Evolutionary conservation across 1,140 invertebrate species (phyloP).

Genomic region (Gonatopus flavifemur): DNA sequence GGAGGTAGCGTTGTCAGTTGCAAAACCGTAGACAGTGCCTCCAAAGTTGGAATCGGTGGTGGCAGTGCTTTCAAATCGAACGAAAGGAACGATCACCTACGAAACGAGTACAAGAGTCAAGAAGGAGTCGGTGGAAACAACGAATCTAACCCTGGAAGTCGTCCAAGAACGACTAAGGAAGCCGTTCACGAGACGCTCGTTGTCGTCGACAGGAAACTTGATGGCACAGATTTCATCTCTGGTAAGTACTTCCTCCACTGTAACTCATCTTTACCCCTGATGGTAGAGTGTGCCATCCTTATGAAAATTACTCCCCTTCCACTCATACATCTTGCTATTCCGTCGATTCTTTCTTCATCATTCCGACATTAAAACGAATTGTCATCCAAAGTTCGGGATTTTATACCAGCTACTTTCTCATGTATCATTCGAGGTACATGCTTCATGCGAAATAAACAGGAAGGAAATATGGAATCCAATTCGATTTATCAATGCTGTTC

Average conservation of each 20-base stretch:
- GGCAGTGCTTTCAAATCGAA: constrained; percentile 26
- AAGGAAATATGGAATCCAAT: too few species aligned
- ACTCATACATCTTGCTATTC: constrained; percentile 15
- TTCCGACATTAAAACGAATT: too few species aligned
- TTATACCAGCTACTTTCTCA: too few species aligned
- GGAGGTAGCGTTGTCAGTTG: constrained; percentile 18
- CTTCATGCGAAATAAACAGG: too few species aligned
- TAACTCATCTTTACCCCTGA: constrained; percentile 30
- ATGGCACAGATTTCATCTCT: constrained; percentile 43
- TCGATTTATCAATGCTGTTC: too few species aligned
- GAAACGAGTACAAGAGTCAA: constrained; percentile 32
- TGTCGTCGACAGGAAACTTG: constrained; percentile 42
- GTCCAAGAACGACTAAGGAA: constrained; percentile 44
- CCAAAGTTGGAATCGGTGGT: constrained; percentile 25
- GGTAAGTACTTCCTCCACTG: constrained; percentile 42
- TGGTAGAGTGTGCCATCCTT: constrained; percentile 18
- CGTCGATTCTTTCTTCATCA: constrained; percentile 19
- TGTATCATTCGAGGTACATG: too few species aligned
- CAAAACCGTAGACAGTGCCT: constrained; percentile 21
- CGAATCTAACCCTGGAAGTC: constrained; percentile 37
- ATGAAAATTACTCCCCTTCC: constrained; percentile 34
- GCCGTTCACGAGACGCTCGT: constrained; percentile 33
- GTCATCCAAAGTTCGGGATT: too few species aligned
- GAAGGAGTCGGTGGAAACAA: constrained; percentile 20
- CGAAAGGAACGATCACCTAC: constrained; percentile 30